Evolutionary conservation across 2,797 vertebrate species (phyloP).

Genomic region (Paedocypris micromegethes): DNA sequence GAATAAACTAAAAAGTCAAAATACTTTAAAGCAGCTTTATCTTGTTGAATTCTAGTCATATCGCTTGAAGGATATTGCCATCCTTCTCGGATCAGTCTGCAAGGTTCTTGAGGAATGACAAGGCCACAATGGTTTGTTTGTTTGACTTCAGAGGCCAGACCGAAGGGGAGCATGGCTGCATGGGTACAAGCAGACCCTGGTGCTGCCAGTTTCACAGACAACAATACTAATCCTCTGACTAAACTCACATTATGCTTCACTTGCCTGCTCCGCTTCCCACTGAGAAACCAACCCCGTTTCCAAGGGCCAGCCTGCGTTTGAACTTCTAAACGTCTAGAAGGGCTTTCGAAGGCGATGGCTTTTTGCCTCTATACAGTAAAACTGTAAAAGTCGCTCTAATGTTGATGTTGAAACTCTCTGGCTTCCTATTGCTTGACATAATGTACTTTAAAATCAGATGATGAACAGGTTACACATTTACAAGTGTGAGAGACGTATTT

Average conservation of each 20-base stretch:
- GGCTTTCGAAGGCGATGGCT: conserved; percentile 46
- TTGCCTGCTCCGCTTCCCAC: conserved; percentile 50
- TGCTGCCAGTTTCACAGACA: conserved; percentile 52
- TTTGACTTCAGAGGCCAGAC: conserved; percentile 44
- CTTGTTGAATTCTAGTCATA: conserved; percentile 19
- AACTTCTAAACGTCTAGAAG: conserved; percentile 44
- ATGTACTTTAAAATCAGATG: too few relatives aligned
- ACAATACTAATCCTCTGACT: conserved; percentile 59
- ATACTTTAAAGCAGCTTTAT: conserved; percentile 23
- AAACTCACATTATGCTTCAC: conserved; percentile 63
- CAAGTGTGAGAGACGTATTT: too few relatives aligned
- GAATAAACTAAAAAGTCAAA: neutral
- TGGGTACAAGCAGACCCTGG: conserved; percentile 22
- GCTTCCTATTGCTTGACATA: too few relatives aligned
- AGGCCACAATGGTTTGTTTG: conserved; percentile 48
- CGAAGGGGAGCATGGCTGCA: conserved; percentile 40
- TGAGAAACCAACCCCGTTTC: conserved; percentile 50
- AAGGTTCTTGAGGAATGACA: conserved; percentile 54
- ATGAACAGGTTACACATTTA: too few relatives aligned
- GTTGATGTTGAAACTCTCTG: too few relatives aligned
- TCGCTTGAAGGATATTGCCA: conserved; percentile 25
- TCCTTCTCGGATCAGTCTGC: conserved; percentile 31
- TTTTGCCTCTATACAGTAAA: conserved; percentile 6
- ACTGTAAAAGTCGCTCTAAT: neutral
- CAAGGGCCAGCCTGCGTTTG: conserved; percentile 38